Evolutionary conservation across 1,140 invertebrate species (phyloP), one percentile per base, ranked within the genome.

Genomic region (Pogonognathellus flavescens): DNA sequence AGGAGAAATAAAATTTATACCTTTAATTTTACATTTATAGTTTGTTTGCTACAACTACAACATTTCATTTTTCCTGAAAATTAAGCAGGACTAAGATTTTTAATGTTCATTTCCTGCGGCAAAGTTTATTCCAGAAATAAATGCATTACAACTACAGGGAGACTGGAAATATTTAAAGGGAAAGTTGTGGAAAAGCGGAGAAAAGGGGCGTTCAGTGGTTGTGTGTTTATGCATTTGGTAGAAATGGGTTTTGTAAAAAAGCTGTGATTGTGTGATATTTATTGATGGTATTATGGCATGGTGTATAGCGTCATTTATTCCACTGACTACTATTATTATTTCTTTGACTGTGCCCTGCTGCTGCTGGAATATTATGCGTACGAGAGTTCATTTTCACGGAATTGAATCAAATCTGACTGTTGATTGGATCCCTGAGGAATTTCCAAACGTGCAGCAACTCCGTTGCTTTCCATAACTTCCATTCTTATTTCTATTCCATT

Each of bases 381-480:
- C 70, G 41, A 50, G 41, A 41, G 70, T 76, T 31, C 41, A 76
- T 76, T 76, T 76, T 31, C 14, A 16, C 10, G 22, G 80, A 81
- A 81, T 81, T 81, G 22, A 81, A 81, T 60, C 57, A 83, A 84
- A 84, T 70, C 41, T 70, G 62, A 72, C 53, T 70, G 60, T 84
- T 85, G 84, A 85, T 85, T 85, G 84, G 84, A 80, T 85, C 84
- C 72, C 84, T 49, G 25, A 80, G 84, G 84, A 85, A 84, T 84
- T 70, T 72, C 80, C n/a, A n/a, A 13, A 5, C 62, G 20, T 25
- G 14, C 22, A 2, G 9, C 76, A 14, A 41, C 31, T 25, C 20
- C 53, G 53, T 57, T 57, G 53, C 53, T 57, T 57, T 14, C n/a
- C 53, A 25, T 41, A 16, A 76, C 70, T 76, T 76, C 66, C 53